Evolutionary conservation across 2,113 vertebrate species (phyloP), one percentile per base, ranked within the genome.

Genomic region (Narcine bancroftii): DNA sequence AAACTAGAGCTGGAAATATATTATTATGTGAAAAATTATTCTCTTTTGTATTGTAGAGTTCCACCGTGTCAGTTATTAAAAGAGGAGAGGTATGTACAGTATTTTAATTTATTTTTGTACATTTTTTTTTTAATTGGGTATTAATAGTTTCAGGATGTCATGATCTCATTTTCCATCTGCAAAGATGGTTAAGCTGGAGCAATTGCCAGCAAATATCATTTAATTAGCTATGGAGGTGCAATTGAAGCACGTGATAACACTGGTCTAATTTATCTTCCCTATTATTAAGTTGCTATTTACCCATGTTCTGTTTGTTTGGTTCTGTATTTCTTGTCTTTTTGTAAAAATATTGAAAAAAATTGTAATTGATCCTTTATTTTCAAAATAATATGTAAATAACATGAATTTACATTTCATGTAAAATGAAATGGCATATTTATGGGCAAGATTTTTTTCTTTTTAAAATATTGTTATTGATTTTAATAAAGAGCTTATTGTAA

Each of bases 61-160:
- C 94, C 96, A 92, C 94, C 97, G 92, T 96, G 99, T 93, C 96
- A 96, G 93, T 93, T 99, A 93, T 94, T 98, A 94, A 97, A 96
- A 95, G 97, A 97, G 93, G 95, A 96, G 92, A 94, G 97, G 99
- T 99, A 97, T 42, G 94, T 24, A n/a, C 92, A 93, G 76, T 93
- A 60, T 92, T 65, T 15, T 93, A 93, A 45, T 93, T 39, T 93
- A 92, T 50, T 45, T 91, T 69, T 47, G 89, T 71, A 26, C 17
- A 71, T 2, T 69, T 91, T 26, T 47, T 17, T 65, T 33, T 60
- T 87, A 60, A 60, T 79, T 24, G 47, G 26, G 4, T 26, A 79
- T 79, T 26, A 50, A 47, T 50, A 17, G 2, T 60, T 69, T 89
- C 36, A 45, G n/a, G 36, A 66, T 42, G 29, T 17, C 60, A n/a